phyloP scores from a whole-genome alignment of 2,113 vertebrate genomes.

The Corythoichthys haematopterus region DNA sequence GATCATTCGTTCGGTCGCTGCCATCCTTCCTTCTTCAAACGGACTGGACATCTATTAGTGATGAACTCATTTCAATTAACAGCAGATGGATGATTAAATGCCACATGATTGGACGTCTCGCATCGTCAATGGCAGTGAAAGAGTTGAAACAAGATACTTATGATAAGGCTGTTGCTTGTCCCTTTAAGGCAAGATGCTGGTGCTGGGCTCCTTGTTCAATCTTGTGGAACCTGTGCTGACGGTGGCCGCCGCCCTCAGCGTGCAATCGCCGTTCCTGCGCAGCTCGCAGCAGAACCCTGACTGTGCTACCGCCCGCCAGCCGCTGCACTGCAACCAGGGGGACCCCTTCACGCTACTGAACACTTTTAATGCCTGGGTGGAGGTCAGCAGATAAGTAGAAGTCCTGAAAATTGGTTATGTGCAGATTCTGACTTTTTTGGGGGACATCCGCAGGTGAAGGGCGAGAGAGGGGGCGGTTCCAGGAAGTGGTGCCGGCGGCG shows the following conservation, averaged over 20 bases:
- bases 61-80: too few species aligned
- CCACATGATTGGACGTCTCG: too few species aligned
- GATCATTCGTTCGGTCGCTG: too few species aligned
- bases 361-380: conserved; percentile 86
- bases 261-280: conserved; percentile 83
- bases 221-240: conserved; percentile 82
- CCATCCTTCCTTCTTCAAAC: too few species aligned
- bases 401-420: too few species aligned
- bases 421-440: not conserved
- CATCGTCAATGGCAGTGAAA: too few species aligned
- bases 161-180: too few species aligned
- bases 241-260: conserved; percentile 79
- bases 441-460: conserved; percentile 77
- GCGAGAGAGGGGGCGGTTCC: conserved; percentile 67
- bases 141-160: too few species aligned
- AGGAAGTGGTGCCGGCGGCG: conserved; percentile 84
- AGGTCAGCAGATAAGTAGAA: conserved; percentile 66
- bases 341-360: conserved; percentile 89
- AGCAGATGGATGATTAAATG: too few species aligned
- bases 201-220: conserved; percentile 80
- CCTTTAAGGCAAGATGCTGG: conserved; percentile 94
- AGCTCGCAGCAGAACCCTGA: conserved; percentile 74
- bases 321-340: conserved; percentile 82
- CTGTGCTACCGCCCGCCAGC: conserved; percentile 66
- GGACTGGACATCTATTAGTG: too few species aligned